Base-by-base conservation (phyloP, 2,113 vertebrate genomes). In the western clawed frog (Xenopus tropicalis) region DNA sequence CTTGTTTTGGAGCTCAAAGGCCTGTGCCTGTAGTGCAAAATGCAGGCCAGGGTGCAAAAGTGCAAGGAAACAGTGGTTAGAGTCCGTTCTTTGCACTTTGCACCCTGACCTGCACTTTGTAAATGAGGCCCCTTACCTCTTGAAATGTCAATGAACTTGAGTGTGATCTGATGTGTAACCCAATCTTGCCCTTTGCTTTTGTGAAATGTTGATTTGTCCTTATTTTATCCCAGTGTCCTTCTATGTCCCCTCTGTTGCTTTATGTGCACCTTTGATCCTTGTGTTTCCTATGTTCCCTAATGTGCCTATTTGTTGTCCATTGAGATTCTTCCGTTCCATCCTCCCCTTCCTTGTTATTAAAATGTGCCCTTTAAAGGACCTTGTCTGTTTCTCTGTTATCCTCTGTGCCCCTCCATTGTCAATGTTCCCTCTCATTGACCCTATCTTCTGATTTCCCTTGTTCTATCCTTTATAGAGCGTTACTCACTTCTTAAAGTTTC, bases 291-390 rank as follows among this genome's bases (percentile, higher is more conserved):
- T 74, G 65, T 74, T 69, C 46, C 43, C 42, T 46, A 66, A 74
- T 68, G 72, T 48, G 72, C 72, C 24, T 61, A 74, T 74, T 69
- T 74, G 72, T 74, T 69, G 65, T 51, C 72, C 66, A 74, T 68
- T 74, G 72, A 74, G 72, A 42, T 58, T 58, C 22, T 74, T 61
- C 65, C 57, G 57, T 62, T 62, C 24, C n/a, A 52, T 68, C 56
- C 65, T 69, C 43, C 37, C 56, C 56, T 24, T 62, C 44, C 65
- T 74, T 74, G 72, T 74, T 74, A 74, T 74, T 56, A 74, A 74
- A 74, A 74, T 74, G 72, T 51, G 72, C 44, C 72, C 72, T 74
- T 74, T 69, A 62, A 74, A 74, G 48, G 72, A 74, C 72, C 72
- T 62, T 69, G 44, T 68, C 66, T 54, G 24, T 57, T 68, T 62